phyloP scores from a whole-genome alignment of 2,113 vertebrate genomes.

The Chauna torquata region DNA sequence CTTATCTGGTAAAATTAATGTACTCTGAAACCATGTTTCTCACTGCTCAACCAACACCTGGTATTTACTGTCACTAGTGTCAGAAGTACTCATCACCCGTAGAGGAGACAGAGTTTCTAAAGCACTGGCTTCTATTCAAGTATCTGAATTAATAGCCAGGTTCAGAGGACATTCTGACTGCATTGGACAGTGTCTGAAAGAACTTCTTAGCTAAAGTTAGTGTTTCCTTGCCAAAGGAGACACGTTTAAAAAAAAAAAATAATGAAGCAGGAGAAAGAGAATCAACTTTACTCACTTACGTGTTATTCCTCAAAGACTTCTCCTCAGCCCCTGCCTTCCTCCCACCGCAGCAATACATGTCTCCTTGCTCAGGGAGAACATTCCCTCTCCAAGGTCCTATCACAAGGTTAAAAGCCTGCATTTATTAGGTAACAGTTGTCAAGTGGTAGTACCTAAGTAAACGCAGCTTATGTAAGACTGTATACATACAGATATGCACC shows the following conservation, averaged over 20 bases:
- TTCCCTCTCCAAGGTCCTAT: conserved; percentile 42
- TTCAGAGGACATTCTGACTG: neutral
- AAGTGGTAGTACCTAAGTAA: neutral
- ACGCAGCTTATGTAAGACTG: neutral
- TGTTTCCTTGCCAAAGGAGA: neutral
- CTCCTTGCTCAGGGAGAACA: neutral
- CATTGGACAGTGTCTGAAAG: neutral
- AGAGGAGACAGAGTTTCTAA: neutral
- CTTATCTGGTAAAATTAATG: conserved; percentile 7
- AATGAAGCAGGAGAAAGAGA: neutral
- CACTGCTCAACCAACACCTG: neutral
- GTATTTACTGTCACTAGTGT: conserved; percentile 33
- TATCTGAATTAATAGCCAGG: neutral
- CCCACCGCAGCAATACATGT: neutral
- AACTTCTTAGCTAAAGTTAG: neutral
- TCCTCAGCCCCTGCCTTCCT: neutral
- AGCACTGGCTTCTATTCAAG: neutral
- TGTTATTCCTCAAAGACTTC: neutral
- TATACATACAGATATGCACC: neutral
- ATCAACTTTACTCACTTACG: neutral
- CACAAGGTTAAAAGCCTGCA: neutral
- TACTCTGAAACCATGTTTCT: conserved; percentile 18
- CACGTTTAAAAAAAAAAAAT: neutral
- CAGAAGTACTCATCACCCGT: conserved; percentile 3
- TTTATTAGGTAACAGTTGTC: neutral